Base-by-base conservation (phyloP, 2,888 invertebrate genomes). In the Amaurobius ferox region DNA sequence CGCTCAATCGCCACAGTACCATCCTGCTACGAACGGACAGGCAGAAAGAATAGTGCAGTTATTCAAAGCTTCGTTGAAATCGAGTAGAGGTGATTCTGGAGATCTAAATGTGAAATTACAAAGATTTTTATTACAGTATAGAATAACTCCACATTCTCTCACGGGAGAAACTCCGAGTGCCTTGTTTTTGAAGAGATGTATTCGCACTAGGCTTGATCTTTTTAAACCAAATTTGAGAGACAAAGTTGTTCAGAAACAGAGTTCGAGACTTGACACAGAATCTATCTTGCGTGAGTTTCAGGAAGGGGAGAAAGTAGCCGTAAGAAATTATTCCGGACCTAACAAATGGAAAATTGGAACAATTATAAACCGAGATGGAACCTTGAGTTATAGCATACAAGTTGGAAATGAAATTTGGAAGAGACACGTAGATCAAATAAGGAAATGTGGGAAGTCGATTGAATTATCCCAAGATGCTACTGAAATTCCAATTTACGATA, bases 1-100 rank as follows among this genome's bases (percentile, higher is more conserved):
- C n/a, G n/a, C n/a, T n/a, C n/a, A n/a, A n/a, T n/a, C n/a, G n/a
- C n/a, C n/a, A n/a, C n/a, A n/a, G 28, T 88, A 89, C 68, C 86
- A 89, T 66, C 89, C 89, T 62, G 55, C 86, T 5, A 76, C 89
- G 9, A 90, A 89, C 81, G 89, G 90, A 23, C 88, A 88, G 76
- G 89, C 90, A 30, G 89, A 90, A 81, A 78, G 90, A 19, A 72
- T 79, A n/a, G 90, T 90, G 11, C 89, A 67, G 61, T 73, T 73
- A 62, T 73, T 73, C 73, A 61, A 73, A 73, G 73, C 73, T 73
- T 73, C 73, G 73, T 73, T 73, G 73, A 73, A 73, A 73, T 61
- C 61, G 28, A 73, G 73, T 73, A 73, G 73, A 73, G 61, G 73
- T 73, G 73, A 73, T 73, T 73, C 73, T 61, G 73, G 73, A 73